Conservation (phyloP, 1,140 invertebrate genomes). For the Eufriesea mexicana region DNA sequence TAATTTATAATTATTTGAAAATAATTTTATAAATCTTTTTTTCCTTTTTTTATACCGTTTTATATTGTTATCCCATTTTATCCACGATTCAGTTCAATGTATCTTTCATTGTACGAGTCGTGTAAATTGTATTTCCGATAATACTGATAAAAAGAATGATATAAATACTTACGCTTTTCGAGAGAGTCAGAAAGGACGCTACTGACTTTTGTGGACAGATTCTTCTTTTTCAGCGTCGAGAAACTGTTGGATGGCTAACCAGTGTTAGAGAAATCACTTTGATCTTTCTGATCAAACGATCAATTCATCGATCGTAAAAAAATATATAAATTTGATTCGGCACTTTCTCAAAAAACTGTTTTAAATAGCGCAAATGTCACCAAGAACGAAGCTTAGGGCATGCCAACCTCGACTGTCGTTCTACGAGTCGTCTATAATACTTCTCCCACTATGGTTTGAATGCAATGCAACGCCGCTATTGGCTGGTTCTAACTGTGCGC, state of each 20-base stretch:
- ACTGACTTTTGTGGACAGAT: conserved; percentile 19
- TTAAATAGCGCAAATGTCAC: neutral
- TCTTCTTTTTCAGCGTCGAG: neutral
- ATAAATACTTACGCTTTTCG: conserved; percentile 33
- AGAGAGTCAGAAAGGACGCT: conserved; percentile 25
- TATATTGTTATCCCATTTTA: neutral
- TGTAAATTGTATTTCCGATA: neutral
- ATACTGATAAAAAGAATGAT: neutral
- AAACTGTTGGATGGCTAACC: neutral
- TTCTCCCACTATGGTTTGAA: conserved; percentile 13
- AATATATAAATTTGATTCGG: neutral
- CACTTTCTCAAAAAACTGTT: conserved; percentile 1
- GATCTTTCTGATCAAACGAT: neutral
- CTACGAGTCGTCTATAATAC: neutral
- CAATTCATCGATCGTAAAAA: conserved; percentile 12
- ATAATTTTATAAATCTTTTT: neutral
- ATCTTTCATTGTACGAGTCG: conserved; percentile 26
- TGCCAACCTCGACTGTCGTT: conserved; percentile 35
- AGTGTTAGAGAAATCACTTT: neutral
- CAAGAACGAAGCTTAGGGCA: conserved; percentile 10
- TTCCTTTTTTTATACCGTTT: neutral
- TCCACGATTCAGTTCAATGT: conserved; percentile 26
- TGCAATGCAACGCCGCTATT: neutral
- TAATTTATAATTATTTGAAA: neutral
- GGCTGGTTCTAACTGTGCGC: conserved; percentile 7